Base-by-base conservation (phyloP, 2,797 vertebrate species). In the Muscicapa striata region DNA sequence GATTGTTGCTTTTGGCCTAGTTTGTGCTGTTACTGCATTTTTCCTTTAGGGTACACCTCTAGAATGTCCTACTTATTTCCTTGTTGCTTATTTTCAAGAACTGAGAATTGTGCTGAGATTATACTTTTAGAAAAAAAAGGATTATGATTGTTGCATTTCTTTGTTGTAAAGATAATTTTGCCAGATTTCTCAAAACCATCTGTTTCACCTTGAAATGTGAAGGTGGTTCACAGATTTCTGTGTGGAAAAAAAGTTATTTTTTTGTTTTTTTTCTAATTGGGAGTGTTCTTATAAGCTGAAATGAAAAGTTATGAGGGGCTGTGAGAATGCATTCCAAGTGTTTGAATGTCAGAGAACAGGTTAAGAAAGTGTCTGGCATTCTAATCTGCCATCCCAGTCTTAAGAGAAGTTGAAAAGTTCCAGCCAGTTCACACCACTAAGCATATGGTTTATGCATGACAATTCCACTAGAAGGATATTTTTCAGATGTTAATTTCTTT, bases 61-160 rank as follows among this genome's bases (percentile, higher is more conserved):
- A 80, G 89, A 75, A 90, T 87, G 91, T 34, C 95, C 92, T 93
- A 92, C 87, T 94, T 96, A 84, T 34, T 87, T 82, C 55, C 70
- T 82, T 80, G 41, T 87, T 83, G 10, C 38, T 75, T 94, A 22
- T 67, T 92, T 93, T 93, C 48, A 89, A 63, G 74, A 94, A 52
- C 84, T 70, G 45, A 90, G 57, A 52, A 46, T 59, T 91, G 32
- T 87, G 75, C 61, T 54, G 40, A 63, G 51, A 23, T 63, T 32
- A 62, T 69, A 36, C 45, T 84, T 90, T 13, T 6, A 61, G 30
- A n/a, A 26, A 69, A 48, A 69, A 85, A 55, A 52, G 3, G 9
- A 52, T 48, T 52, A 34, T 41, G 69, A 62, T 48, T 81, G 38
- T 70, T 92, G 34, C 36, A 51, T 69, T 94, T 91, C 40, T 88